phyloP scores from a whole-genome alignment of 2,113 vertebrate genomes.

The Andinoacara biseriatus region DNA sequence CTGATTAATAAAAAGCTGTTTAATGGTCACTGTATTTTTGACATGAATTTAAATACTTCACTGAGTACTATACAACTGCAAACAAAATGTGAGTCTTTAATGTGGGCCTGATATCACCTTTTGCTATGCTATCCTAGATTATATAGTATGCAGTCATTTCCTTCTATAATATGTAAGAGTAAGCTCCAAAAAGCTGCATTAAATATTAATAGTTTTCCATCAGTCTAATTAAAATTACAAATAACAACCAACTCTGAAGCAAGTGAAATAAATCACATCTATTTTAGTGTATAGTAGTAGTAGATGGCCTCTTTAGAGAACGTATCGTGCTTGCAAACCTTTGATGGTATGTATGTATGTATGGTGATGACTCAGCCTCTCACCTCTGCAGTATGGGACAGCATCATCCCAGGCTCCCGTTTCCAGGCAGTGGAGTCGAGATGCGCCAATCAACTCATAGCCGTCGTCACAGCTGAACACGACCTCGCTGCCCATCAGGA shows the following conservation, averaged over 20 bases:
- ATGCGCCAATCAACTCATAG: slow-evolving; percentile 81
- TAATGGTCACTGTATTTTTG: not conserved
- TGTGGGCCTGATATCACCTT: too few species aligned
- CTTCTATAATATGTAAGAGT: not conserved
- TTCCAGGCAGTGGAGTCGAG: slow-evolving; percentile 83
- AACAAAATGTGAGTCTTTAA: not conserved
- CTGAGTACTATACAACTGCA: not conserved
- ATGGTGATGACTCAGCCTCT: not conserved
- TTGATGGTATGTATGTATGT: too few species aligned
- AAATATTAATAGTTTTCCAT: not conserved
- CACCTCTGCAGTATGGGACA: slow-evolving; percentile 89
- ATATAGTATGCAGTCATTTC: not conserved
- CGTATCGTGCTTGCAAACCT: too few species aligned
- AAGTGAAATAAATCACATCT: not conserved
- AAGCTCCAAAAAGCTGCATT: not conserved
- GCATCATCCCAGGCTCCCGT: slow-evolving; percentile 84
- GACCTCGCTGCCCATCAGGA: slow-evolving; percentile 85
- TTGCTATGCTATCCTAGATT: not conserved
- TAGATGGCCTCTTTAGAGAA: too few species aligned
- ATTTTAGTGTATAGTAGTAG: not conserved
- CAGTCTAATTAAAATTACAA: not conserved
- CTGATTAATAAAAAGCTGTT: not conserved
- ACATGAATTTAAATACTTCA: not conserved
- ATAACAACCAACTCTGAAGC: not conserved
- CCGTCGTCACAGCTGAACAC: slow-evolving; percentile 87